Evolutionary conservation across 1,140 invertebrate genomes (phyloP).

Genomic region (Eriosoma lanigerum): DNA sequence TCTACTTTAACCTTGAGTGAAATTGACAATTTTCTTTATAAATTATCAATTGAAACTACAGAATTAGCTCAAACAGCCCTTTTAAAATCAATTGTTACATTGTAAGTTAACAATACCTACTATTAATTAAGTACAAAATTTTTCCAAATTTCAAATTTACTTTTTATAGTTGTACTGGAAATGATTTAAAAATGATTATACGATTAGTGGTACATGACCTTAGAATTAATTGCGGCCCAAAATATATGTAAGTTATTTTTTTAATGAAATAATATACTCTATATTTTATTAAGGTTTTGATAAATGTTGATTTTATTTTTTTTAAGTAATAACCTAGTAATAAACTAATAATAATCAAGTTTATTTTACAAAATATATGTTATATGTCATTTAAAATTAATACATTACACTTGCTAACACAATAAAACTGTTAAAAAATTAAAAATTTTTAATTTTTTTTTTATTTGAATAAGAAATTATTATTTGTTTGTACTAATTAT

Average conservation of each 20-base stretch:
- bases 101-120: slow-evolving; percentile 56
- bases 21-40: slow-evolving; percentile 63
- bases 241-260: slow-evolving; percentile 72
- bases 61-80: background rate
- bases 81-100: slow-evolving; percentile 24
- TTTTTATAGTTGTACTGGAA: slow-evolving; percentile 70
- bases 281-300: too few species aligned
- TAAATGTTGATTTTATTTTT: too few species aligned
- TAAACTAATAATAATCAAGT: too few species aligned
- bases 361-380: too few species aligned
- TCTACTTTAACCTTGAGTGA: slow-evolving; percentile 76
- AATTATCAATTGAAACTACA: slow-evolving; percentile 36
- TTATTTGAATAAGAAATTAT: too few species aligned
- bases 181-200: slow-evolving; percentile 85
- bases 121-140: background rate
- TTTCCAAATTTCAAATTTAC: background rate
- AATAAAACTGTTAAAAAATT: too few species aligned
- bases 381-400: too few species aligned
- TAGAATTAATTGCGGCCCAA: slow-evolving; percentile 86
- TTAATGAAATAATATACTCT: too few species aligned
- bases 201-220: slow-evolving; percentile 88
- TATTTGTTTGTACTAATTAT: too few species aligned
- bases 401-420: too few species aligned
- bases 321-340: too few species aligned
- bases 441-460: too few species aligned